These are phyloP conservation scores for Cotesia glomerata DNA, from an alignment of 1,140 invertebrate species.

Conservation along the genomic window DNA sequence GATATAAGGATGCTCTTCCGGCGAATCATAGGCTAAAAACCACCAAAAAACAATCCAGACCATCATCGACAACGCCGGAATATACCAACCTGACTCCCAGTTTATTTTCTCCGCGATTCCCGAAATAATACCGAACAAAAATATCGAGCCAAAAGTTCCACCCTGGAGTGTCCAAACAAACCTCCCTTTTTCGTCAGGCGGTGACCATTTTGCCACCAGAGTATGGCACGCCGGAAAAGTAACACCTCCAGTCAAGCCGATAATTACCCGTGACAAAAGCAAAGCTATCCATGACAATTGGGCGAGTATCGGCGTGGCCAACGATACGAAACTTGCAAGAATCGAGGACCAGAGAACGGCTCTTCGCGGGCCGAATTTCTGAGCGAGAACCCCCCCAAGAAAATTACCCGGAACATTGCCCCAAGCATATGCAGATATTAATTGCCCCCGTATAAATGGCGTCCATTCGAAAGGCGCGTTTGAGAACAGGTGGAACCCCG, in stretches of 20 bases:
- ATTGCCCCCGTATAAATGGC: constrained; percentile 65
- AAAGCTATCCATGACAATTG: constrained; percentile 43
- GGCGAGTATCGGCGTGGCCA: constrained; percentile 69
- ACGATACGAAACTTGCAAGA: constrained; percentile 69
- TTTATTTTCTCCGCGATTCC: constrained; percentile 68
- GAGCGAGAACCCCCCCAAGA: constrained; percentile 72
- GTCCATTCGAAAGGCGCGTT: constrained; percentile 63
- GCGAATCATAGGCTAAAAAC: constrained; percentile 71
- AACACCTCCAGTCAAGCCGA: constrained; percentile 64
- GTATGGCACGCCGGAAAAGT: constrained; percentile 73
- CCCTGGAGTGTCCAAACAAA: constrained; percentile 75
- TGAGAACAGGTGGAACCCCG: constrained; percentile 23
- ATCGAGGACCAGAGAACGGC: constrained; percentile 71
- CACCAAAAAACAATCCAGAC: constrained; percentile 70
- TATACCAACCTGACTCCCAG: constrained; percentile 76
- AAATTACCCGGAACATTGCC: constrained; percentile 58
- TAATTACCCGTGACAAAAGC: constrained; percentile 36
- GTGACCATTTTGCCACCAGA: constrained; percentile 73
- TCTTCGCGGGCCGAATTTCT: constrained; percentile 70
- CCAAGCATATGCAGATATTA: constrained; percentile 69
- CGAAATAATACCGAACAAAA: constrained; percentile 74
- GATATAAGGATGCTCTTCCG: constrained; percentile 76
- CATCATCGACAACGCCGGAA: constrained; percentile 69
- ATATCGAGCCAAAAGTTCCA: constrained; percentile 76
- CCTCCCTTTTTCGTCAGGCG: constrained; percentile 73